Percentiles rank a stretch among this genome's conserved stretches.
Evolutionary conservation across 2,888 invertebrate genomes (phyloP).

Genomic region (Drosophila paracracens): DNA sequence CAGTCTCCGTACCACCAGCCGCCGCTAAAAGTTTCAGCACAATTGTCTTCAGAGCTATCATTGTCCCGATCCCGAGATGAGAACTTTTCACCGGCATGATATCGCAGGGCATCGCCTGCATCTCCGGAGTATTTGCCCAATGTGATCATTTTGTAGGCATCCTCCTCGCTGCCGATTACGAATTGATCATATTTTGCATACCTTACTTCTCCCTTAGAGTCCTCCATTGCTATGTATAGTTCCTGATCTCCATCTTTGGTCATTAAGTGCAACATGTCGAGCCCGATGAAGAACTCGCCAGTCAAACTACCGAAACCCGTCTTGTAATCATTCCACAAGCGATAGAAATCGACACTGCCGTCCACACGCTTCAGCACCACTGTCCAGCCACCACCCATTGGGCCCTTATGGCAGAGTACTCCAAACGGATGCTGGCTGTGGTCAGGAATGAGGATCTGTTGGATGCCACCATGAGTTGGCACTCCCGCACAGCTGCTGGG

Average conservation of each 20-base stretch:
- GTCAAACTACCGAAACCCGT: not conserved
- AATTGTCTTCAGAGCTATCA: not conserved
- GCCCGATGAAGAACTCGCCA: not conserved
- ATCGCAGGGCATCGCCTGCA: not conserved
- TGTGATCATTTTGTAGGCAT: not conserved
- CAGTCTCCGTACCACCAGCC: not conserved
- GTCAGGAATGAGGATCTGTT: not conserved
- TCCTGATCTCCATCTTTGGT: not conserved
- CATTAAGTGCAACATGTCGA: not conserved
- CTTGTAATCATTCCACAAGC: not conserved
- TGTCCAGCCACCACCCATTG: not conserved
- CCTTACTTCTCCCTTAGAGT: rapidly evolving
- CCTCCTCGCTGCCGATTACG: not conserved
- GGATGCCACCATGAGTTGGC: not conserved
- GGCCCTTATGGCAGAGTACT: not conserved
- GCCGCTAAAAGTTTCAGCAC: rapidly evolving
- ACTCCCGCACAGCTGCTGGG: not conserved
- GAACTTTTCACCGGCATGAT: not conserved
- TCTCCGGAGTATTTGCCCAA: not conserved
- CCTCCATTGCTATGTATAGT: not conserved
- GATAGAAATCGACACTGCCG: slow-evolving; percentile 35
- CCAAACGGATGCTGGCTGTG: not conserved
- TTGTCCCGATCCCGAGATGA: not conserved
- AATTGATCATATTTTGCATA: not conserved
- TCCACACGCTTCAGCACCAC: not conserved